Evolutionary conservation across 2,888 invertebrate genomes (phyloP).

Genomic region (Rotaria socialis): DNA sequence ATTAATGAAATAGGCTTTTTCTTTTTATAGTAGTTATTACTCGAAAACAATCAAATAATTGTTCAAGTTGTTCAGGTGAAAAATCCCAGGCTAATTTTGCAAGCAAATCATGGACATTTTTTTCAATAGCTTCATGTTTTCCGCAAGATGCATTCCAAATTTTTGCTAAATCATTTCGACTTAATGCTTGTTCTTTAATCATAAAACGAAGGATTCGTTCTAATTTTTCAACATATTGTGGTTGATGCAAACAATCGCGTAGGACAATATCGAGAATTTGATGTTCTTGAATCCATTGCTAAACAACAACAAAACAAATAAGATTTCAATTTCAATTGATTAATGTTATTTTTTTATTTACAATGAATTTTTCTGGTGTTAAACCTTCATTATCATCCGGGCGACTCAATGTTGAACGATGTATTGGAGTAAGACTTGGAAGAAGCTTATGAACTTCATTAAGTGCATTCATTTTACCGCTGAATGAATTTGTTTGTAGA

Average conservation of each 20-base stretch:
- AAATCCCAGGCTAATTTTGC: constrained; percentile 98
- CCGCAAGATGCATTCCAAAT: constrained; percentile 76
- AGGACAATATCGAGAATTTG: constrained; percentile 88
- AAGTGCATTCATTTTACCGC: constrained; percentile 96
- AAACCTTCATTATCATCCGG: neutral
- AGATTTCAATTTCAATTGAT: too few relatives aligned
- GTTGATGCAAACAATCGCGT: constrained; percentile 89
- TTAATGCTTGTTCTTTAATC: constrained; percentile 76
- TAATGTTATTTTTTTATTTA: neutral
- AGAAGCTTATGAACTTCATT: constrained; percentile 96
- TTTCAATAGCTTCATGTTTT: constrained; percentile 95
- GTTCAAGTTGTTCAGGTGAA: constrained; percentile 89
- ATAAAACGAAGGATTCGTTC: constrained; percentile 94
- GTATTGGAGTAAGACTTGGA: constrained; percentile 37
- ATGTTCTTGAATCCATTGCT: constrained; percentile 92
- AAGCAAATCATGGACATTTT: constrained; percentile 88
- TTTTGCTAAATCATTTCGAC: constrained; percentile 82
- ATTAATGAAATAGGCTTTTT: too few relatives aligned
- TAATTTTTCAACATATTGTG: constrained; percentile 86
- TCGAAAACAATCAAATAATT: constrained; percentile 93
- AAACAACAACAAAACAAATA: neutral
- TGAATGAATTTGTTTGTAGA: constrained; percentile 91
- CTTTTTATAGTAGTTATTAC: constrained; percentile 61
- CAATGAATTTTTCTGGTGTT: constrained; percentile 3
- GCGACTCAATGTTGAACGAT: neutral